Percentiles rank a stretch among this genome's conserved stretches.
Evolutionary conservation across 2,888 invertebrate genomes (phyloP).

Genomic region (Athalia circularis): DNA sequence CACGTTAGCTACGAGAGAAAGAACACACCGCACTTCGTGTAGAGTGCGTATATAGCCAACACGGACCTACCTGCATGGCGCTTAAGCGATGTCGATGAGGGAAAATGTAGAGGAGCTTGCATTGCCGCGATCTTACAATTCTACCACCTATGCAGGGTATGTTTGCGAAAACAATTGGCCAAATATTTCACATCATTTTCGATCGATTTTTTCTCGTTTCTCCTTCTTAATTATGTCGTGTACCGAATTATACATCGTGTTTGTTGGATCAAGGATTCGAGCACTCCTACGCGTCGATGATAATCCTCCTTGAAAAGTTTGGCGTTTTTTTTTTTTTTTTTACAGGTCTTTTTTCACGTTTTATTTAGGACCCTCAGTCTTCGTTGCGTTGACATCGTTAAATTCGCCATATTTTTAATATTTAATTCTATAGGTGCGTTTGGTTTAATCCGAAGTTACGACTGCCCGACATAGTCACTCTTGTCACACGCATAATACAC

Average conservation of each 20-base stretch:
- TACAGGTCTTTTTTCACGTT: neutral
- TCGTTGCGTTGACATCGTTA: constrained; percentile 12
- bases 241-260: neutral
- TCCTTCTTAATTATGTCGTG: too few relatives aligned
- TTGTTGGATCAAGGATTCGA: neutral
- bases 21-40: neutral
- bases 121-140: too few relatives aligned
- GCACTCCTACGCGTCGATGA: constrained; percentile 32
- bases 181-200: neutral
- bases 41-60: neutral
- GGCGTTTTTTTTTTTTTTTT: neutral
- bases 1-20: neutral
- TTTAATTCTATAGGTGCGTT: neutral
- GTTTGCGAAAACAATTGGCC: neutral
- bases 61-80: neutral
- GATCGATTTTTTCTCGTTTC: too few relatives aligned
- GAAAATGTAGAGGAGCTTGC: neutral
- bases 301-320: constrained; percentile 26
- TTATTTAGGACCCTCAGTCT: neutral
- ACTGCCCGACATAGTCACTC: constrained; percentile 31
- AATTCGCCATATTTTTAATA: constrained; percentile 38
- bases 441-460: constrained; percentile 41
- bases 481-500: constrained; percentile 1
- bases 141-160: too few relatives aligned
- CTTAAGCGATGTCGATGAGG: constrained; percentile 21